Conservation (phyloP, 2,797 vertebrate genomes). For the Scolopax rusticola region DNA sequence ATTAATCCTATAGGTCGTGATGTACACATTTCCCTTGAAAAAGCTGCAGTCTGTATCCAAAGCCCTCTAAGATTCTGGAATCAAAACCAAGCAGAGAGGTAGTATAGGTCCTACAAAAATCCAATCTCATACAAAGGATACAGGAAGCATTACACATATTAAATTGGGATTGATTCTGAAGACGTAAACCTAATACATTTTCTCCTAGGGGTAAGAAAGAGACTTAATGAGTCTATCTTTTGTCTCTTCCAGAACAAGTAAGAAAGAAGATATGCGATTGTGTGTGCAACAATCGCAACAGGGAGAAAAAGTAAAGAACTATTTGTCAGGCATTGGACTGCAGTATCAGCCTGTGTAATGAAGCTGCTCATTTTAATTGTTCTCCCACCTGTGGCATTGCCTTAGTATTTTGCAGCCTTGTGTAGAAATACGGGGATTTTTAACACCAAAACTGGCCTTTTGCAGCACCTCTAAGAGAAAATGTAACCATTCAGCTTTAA, state of each 20-base stretch:
- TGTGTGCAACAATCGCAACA: neutral
- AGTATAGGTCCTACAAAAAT: neutral
- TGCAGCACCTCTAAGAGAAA: neutral
- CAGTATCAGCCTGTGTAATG: neutral
- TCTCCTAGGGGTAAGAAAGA: neutral
- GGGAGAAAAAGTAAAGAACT: neutral
- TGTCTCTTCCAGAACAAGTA: neutral
- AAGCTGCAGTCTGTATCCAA: neutral
- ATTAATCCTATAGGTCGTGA: neutral
- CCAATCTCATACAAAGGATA: neutral
- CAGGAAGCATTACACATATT: neutral
- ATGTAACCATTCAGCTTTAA: neutral
- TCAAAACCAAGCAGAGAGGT: neutral
- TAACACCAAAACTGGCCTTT: neutral
- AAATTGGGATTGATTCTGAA: neutral
- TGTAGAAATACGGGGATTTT: neutral
- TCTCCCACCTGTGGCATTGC: neutral
- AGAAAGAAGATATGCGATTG: neutral
- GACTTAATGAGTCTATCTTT: neutral
- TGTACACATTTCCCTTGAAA: neutral
- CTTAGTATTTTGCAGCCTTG: neutral
- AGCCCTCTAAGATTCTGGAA: neutral
- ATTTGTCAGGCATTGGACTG: neutral
- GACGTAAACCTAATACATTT: neutral
- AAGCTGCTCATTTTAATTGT: neutral